Base-by-base conservation (phyloP, 2,888 invertebrate species). In the Notodonta ziczac region DNA sequence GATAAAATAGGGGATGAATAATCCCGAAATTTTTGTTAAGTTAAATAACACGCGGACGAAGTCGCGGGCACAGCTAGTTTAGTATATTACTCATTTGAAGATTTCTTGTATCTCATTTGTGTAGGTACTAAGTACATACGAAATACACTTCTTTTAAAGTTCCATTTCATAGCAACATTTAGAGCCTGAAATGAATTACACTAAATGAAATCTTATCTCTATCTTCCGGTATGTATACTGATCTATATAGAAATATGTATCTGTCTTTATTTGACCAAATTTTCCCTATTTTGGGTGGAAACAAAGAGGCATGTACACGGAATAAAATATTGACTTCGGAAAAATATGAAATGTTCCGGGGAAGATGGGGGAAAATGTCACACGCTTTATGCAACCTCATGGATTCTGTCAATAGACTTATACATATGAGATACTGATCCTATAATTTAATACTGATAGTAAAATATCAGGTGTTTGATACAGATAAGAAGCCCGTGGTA, bases 311-410 rank as follows among this genome's bases (percentile, higher is more conserved):
- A 60, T 58, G 39, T 44, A 50, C 40, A 50, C 51, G 32, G 54
- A 67, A 61, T 61, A 58, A 61, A 63, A 61, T 60, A 57, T 63
- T 57, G 35, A 46, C 57, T 56, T 48, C 35, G 32, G 46, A 24
- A 48, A 35, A 35, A 48, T 16, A 35, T 35, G 32, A 67, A 72
- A 71, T 72, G 74, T 73, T 68, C 66, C 52, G 62, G 63, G 65
- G 65, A 64, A 58, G 55, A 61, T 16, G 64, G 70, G 67, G 64
- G 70, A 70, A 73, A 73, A 71, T 61, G 69, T 69, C 51, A 53
- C 53, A 60, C 53, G 61, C 56, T 57, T 59, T 67, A 51, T 51
- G 14, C 32, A 32, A 32, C 13, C 32, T 24, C 8, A 16, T 16
- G 16, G 14, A 50, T 50, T 50, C 8, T 50, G 10, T 50, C 9